Base-by-base conservation (phyloP, 2,888 invertebrate genomes). In the Troides oblongomaculatus region DNA sequence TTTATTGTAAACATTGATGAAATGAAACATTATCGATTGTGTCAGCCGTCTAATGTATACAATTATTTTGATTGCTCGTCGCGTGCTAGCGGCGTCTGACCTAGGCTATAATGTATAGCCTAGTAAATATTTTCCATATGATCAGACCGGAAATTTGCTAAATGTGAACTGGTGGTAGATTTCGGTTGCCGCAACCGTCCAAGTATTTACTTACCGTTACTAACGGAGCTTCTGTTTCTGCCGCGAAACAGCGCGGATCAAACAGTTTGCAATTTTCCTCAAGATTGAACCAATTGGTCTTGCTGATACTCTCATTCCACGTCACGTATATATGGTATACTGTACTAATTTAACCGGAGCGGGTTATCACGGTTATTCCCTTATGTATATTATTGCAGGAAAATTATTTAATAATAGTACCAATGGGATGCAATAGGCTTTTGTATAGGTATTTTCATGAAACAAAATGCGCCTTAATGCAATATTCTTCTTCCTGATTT, bases 1-100 rank as follows among this genome's bases (percentile, higher is more conserved):
- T 60, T 18, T 53, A 18, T 30, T 21, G 25, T 68, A 58, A 63
- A 60, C 63, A 63, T 58, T 68, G 60, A 64, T 59, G 18, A 59
- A 60, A 53, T 60, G 60, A 64, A 68, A 60, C 64, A 36, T 64
- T 64, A 68, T 64, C 64, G 64, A 68, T 68, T 64, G 23, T 36
- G 30, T 12, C 12, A n/a, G 10, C 21, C 43, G 64, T 57, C 21
- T 56, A 43, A 58, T 60, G 39, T 18, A 14, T 46, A 43, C 12
- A 25, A 62, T 67, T 58, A 50, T 46, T 58, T 23, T 59, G 46
- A 46, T 43, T 56, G 62, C 62, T 23, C 5, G 57, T 21, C 10
- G 10, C 57, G 18, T 57, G 21, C 7, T 21, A 8, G 18, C 6
- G n/a, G 2, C 8, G 57, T 21, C 6, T 57, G 57, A 57, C 57